Evolutionary conservation across 1,140 invertebrate species (phyloP), one percentile per base, ranked within the genome.

Genomic region (Anthonomus grandis): DNA sequence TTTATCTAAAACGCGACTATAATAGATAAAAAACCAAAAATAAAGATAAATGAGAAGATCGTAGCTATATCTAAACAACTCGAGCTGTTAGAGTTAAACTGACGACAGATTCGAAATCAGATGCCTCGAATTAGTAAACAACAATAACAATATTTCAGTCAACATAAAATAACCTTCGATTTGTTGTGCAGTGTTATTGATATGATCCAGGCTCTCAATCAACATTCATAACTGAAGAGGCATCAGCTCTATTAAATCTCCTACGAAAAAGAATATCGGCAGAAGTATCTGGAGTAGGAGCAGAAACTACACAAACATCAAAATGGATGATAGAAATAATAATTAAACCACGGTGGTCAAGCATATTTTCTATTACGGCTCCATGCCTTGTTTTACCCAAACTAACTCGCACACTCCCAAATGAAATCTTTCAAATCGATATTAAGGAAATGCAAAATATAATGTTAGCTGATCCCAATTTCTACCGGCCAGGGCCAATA

Each of bases 171-270:
- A n/a, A n/a, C n/a, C n/a, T n/a, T n/a, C n/a, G n/a, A n/a, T n/a
- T n/a, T n/a, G n/a, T n/a, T n/a, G n/a, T n/a, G n/a, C n/a, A n/a
- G n/a, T n/a, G n/a, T n/a, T n/a, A n/a, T n/a, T n/a, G n/a, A n/a
- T n/a, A n/a, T n/a, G 41, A 44, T 44, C 10, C 41, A 8, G 41
- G 41, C 3, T 44, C 41, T 19, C 41, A 44, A 19, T 15, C 15
- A 13, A 15, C 41, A 13, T 17, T 24, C 12, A 22, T 44, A 10
- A 13, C 41, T 8, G 41, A 23, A 44, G 41, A 44, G n/a, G 41
- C 41, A 5, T 15, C 41, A 0, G 12, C n/a, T 5, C 22, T 22
- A 0, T 19, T 44, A 5, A 3, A 12, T 4, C 22, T 44, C n/a
- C 41, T 21, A 1, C 2, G 41, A 18, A 44, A n/a, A n/a, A n/a